These are phyloP conservation scores for Shinisaurus crocodilurus DNA, from an alignment of 2,113 vertebrate genomes.

Conservation along the genomic window DNA sequence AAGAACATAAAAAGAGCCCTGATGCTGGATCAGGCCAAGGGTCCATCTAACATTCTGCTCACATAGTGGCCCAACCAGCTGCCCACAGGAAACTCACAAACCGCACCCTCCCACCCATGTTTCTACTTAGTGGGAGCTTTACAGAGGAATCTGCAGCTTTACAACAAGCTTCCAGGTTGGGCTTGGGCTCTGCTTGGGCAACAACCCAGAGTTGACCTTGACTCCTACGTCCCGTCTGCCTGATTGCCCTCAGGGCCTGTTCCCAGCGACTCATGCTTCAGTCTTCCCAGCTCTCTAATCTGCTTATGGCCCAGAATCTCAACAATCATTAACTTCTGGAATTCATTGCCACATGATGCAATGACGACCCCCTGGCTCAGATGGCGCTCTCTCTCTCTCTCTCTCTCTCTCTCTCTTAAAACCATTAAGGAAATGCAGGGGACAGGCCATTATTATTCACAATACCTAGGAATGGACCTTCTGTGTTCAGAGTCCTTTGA, in stretches of 20 bases:
- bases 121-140: neutral
- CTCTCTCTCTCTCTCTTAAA: no score
- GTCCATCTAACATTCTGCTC: neutral
- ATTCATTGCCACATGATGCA: conserved; percentile 1
- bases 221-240: neutral
- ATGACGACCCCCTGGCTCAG: neutral
- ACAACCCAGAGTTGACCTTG: neutral
- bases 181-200: neutral
- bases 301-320: neutral
- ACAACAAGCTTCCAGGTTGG: neutral
- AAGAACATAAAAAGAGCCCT: no score
- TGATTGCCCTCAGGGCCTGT: neutral
- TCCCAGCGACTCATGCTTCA: neutral
- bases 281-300: neutral
- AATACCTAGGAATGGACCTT: neutral
- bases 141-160: neutral
- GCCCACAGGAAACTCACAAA: no score
- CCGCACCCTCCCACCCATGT: no score
- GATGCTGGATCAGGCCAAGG: no score
- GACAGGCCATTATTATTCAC: neutral
- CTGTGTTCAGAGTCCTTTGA: neutral
- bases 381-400: no score
- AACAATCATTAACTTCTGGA: conserved; percentile 20
- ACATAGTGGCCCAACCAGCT: no score
- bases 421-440: neutral